These are phyloP conservation scores for Apeltes quadracus DNA, from an alignment of 2,113 vertebrate genomes.

Conservation along the genomic window DNA sequence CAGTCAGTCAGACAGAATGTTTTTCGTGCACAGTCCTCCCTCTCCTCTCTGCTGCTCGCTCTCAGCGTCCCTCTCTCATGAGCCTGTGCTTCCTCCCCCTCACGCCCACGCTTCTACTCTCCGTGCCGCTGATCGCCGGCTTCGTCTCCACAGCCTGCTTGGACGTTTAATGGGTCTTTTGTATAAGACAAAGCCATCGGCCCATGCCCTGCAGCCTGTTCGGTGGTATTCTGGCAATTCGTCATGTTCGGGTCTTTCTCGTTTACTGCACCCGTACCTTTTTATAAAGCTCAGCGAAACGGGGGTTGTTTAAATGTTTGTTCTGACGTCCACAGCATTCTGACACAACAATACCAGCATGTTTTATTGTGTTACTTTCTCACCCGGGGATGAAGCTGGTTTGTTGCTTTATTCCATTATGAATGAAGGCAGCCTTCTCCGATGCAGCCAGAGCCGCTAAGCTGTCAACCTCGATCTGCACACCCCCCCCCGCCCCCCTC, in stretches of 20 bases:
- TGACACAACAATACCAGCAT: slow-evolving; percentile 5
- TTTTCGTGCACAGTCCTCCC: slow-evolving; percentile 17
- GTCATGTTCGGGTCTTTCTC: slow-evolving; percentile 19
- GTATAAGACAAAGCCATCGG: slow-evolving; percentile 10
- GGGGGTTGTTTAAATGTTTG: slow-evolving; percentile 33
- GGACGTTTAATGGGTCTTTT: slow-evolving; percentile 23
- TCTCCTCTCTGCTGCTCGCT: slow-evolving; percentile 36
- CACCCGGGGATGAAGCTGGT: slow-evolving; percentile 56
- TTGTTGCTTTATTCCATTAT: slow-evolving; percentile 68
- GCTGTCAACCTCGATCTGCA: slow-evolving; percentile 49
- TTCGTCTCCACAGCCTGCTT: slow-evolving; percentile 14
- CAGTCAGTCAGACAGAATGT: slow-evolving; percentile 13
- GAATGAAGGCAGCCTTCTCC: slow-evolving; percentile 71
- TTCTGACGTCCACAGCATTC: slow-evolving; percentile 44
- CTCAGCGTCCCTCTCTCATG: slow-evolving; percentile 5
- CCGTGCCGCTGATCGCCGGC: slow-evolving; percentile 36
- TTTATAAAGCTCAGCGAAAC: slow-evolving; percentile 24
- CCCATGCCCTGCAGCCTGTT: slow-evolving; percentile 3
- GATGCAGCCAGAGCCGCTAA: too few relatives aligned
- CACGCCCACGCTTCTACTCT: slow-evolving; percentile 59
- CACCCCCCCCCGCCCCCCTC: slow-evolving; percentile 21
- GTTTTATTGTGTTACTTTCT: neutral
- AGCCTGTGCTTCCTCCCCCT: slow-evolving; percentile 50
- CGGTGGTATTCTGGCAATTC: neutral
- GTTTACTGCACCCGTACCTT: slow-evolving; percentile 11